Base-by-base conservation (phyloP, 1,140 invertebrate genomes). In the Ephestia elutella region DNA sequence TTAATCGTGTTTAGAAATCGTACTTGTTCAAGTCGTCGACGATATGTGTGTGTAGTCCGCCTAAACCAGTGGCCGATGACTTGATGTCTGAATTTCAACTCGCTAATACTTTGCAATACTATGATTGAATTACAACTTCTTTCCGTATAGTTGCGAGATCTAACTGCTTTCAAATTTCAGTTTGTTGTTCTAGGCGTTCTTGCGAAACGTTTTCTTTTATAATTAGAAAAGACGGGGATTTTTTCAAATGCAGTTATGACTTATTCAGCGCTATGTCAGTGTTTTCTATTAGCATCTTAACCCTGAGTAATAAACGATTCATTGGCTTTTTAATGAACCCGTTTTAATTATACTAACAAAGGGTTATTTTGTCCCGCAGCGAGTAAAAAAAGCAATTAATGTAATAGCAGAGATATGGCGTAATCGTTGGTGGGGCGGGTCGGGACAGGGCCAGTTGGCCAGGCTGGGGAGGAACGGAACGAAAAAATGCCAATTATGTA, bases 241-340 rank as follows among this genome's bases (percentile, higher is more conserved):
- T 17, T 44, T 44, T n/a, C 38, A 9, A 35, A 11, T 35, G 32
- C 15, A 5, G 38, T 10, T 9, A 32, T 32, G 30, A 32, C 30
- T 32, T 32, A 15, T 44, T 44, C 15, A 44, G 15, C 38, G 3
- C 10, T 13, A 8, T 44, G 38, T 44, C 38, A 44, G 38, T 17
- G 15, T 44, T 44, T 44, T 44, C 15, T 44, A 17, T 15, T 15
- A n/a, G 13, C 38, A 10, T 44, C 38, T 44, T 44, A 44, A 44
- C 38, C 38, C 38, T 5, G 15, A 44, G 10, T 25, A 53, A 67
- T 64, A 66, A 65, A 70, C 68, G 67, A 70, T 70, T 71, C 57
- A 73, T 76, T 59, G 63, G 61, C 57, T 60, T 68, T 69, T 65
- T 73, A 76, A 74, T 70, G 71, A 57, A 71, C 59, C 21, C 64